phyloP scores from a whole-genome alignment of 2,797 vertebrate species.

The Cuculus canorus region DNA sequence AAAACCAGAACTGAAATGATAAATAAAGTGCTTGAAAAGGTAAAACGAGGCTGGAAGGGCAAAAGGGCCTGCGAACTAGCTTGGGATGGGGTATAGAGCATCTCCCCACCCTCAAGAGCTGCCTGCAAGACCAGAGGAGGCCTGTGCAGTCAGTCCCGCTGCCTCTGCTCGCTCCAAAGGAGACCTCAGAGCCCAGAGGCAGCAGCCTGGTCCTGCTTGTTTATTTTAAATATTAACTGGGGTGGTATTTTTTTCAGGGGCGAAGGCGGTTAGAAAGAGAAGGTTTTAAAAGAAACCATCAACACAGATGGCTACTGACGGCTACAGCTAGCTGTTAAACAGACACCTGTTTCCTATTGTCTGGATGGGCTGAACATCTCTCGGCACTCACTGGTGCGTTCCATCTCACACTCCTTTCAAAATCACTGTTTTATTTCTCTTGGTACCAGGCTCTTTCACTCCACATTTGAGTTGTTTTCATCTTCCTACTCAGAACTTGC shows the following conservation, averaged over 20 bases:
- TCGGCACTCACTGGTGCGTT: rapidly evolving
- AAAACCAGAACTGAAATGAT: background rate
- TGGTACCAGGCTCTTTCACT: background rate
- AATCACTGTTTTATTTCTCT: background rate
- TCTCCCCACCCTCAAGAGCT: background rate
- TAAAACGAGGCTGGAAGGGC: background rate
- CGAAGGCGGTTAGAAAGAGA: background rate
- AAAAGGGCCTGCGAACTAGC: background rate
- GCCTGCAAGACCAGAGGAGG: background rate
- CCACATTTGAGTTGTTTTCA: background rate
- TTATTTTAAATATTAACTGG: background rate
- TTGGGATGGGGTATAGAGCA: background rate
- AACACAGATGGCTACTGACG: background rate
- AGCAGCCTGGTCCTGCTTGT: background rate
- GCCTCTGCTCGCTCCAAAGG: background rate
- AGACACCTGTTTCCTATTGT: background rate
- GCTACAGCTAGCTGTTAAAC: background rate
- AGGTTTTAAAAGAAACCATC: background rate
- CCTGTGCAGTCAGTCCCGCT: rapidly evolving
- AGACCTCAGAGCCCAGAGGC: background rate
- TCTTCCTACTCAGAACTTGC: background rate
- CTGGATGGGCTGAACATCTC: background rate
- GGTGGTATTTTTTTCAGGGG: no score
- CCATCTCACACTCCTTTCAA: background rate
- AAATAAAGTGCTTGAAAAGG: background rate